Evolutionary conservation across 2,113 vertebrate species (phyloP), one percentile per base, ranked within the genome.

Genomic region (Poecile atricapillus): DNA sequence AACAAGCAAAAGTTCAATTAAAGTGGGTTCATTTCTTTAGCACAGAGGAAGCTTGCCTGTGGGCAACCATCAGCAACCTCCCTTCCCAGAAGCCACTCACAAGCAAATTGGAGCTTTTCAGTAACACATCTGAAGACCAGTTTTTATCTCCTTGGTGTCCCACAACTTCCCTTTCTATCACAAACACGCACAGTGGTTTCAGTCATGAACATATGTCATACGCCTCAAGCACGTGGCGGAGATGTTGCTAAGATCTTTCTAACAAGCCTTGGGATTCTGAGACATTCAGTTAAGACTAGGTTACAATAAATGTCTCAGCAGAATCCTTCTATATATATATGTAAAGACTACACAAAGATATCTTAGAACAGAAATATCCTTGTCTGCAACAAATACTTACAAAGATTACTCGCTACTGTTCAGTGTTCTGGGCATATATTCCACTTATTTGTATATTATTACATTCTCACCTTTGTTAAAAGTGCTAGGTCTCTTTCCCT

Each of bases 401-500:
- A 44, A 71, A 60, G 58, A 68, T 33, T 25, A 46, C 10, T 41
- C 68, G 21, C 41, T 69, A 21, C 20, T 76, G 37, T 37, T 60
- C 52, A 49, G 58, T 3, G 1, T 73, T 84, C 28, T 65, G 60
- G 37, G 41, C 7, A 33, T 46, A 53, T 52, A 85, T 82, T 49
- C 14, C 8, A 75, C 31, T 55, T 70, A 79, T 76, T 73, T 79
- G 21, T 16, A 83, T 23, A 90, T 1, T 47, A 44, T 37, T n/a
- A 59, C 52, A 94, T 30, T 60, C 97, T 98, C 95, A 99, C 99
- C 98, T 99, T 99, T 92, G 98, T 98, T 92, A 99, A 95, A 60
- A 95, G 69, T 37, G 97, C 97, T 92, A 99, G 98, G 93, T 99
- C 99, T 97, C 98, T 97, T 89, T 99, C 98, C 94, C 99, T 98